These are phyloP conservation scores for Nycticorax nycticorax DNA, from an alignment of 2,113 vertebrate genomes.

Conservation along the genomic window DNA sequence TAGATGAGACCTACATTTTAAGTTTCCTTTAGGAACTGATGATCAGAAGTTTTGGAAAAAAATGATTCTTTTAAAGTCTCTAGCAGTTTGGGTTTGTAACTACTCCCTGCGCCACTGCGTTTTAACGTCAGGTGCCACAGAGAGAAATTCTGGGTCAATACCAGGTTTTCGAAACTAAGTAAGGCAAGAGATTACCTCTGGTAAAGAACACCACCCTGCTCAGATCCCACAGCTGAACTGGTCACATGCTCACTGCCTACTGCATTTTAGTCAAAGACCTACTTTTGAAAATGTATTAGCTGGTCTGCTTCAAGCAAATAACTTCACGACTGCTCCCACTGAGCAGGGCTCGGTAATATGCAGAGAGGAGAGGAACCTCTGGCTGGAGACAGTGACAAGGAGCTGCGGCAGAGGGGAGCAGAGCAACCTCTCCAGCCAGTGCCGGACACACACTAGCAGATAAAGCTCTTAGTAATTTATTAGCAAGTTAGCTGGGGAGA, in stretches of 20 bases:
- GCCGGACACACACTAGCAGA: not conserved
- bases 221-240: not conserved
- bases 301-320: not conserved
- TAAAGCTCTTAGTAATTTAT: not conserved
- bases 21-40: not conserved
- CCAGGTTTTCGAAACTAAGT: not conserved
- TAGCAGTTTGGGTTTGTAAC: not conserved
- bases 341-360: accelerated
- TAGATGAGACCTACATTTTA: not conserved
- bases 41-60: not conserved
- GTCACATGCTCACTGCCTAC: not conserved
- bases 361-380: not conserved
- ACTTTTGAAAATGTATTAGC: not conserved
- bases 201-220: not conserved
- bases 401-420: not conserved
- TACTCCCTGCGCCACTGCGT: not conserved
- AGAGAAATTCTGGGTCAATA: not conserved
- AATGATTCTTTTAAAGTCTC: not conserved
- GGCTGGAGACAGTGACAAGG: not conserved
- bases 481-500: not conserved
- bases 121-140: not conserved
- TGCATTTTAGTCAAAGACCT: not conserved
- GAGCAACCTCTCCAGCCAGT: not conserved
- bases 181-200: not conserved
- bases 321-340: not conserved